Conservation (phyloP, 2,888 invertebrate species). For the Oligia fasciuncula region DNA sequence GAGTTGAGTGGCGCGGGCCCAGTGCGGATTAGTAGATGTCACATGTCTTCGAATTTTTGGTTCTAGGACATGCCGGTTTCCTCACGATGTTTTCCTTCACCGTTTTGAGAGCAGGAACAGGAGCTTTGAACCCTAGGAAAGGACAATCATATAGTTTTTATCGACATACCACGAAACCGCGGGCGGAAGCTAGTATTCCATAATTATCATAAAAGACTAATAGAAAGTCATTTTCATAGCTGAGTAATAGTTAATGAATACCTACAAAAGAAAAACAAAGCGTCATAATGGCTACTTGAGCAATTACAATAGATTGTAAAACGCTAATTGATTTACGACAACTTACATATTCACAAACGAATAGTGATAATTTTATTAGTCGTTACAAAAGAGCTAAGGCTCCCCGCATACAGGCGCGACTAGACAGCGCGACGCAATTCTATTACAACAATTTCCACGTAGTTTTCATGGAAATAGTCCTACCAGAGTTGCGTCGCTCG, state of each 20-base stretch:
- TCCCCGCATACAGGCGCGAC: too few relatives aligned
- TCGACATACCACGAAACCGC: too few relatives aligned
- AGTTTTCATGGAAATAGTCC: too few relatives aligned
- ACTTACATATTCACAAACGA: background rate
- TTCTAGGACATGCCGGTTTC: background rate
- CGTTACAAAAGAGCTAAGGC: background rate
- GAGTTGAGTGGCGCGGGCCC: too few relatives aligned
- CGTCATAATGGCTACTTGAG: background rate
- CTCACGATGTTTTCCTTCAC: too few relatives aligned
- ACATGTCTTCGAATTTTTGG: background rate
- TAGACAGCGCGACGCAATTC: too few relatives aligned
- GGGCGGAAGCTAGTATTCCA: too few relatives aligned
- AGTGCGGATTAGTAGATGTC: background rate
- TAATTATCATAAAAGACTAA: background rate
- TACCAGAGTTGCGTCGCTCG: too few relatives aligned
- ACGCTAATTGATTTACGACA: slow-evolving; percentile 14
- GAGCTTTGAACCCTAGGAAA: too few relatives aligned
- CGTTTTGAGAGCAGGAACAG: too few relatives aligned
- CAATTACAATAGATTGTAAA: slow-evolving; percentile 22
- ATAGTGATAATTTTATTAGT: background rate
- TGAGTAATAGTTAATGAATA: background rate
- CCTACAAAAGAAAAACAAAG: background rate
- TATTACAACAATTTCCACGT: too few relatives aligned
- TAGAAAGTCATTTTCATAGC: background rate
- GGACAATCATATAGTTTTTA: too few relatives aligned